Evolutionary conservation across 2,888 invertebrate species (phyloP).

Genomic region (Leucophenga montana): DNA sequence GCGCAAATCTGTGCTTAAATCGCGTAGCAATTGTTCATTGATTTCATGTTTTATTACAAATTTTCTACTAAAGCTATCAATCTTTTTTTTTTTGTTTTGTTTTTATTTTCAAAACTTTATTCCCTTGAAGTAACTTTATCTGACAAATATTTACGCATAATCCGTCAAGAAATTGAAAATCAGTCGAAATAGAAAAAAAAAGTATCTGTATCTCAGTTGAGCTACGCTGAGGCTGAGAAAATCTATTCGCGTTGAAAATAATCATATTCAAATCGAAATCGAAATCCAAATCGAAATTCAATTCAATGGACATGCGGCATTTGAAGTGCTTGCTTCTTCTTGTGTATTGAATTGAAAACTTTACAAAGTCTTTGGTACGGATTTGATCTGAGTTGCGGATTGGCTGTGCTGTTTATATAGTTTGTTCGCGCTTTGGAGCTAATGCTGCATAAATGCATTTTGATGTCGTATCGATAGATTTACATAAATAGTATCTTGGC

Average conservation of each 20-base stretch:
- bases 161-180: constrained; percentile 65
- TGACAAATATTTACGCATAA: constrained; percentile 59
- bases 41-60: background rate
- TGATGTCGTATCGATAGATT: constrained; percentile 15
- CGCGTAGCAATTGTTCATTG: background rate
- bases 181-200: constrained; percentile 25
- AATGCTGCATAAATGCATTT: constrained; percentile 27
- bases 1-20: constrained; percentile 6
- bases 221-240: background rate
- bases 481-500: background rate
- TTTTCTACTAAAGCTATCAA: no score
- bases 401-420: no score
- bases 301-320: constrained; percentile 14
- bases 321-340: background rate
- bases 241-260: background rate
- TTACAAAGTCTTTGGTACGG: no score
- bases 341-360: background rate
- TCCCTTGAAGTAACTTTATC: constrained; percentile 8
- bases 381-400: background rate
- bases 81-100: no score
- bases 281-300: constrained; percentile 17
- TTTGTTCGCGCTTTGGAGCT: background rate
- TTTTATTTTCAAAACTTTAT: no score
- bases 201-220: no score
- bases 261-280: constrained; percentile 23